Evolutionary conservation across 2,113 vertebrate genomes (phyloP), one percentile per base, ranked within the genome.

Genomic region (Ctenodactylus gundi): DNA sequence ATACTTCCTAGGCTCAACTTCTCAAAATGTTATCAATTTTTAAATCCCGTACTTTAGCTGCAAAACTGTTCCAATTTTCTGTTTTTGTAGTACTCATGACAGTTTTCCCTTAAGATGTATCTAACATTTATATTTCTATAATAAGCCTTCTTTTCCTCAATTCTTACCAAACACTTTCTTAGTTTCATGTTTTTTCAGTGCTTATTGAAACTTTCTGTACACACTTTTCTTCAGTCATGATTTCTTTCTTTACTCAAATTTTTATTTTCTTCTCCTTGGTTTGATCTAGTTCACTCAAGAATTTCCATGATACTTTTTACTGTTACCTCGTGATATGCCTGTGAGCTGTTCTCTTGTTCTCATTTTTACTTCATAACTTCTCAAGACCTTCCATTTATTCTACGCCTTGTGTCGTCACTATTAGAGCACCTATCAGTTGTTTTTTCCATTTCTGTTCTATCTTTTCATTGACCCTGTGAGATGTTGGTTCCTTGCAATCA

Each of bases 11-110:
- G 7, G 13, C 34, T 65, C 46, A 41, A 27, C 23, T 91, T 78
- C 34, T 89, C 51, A 41, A 51, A 88, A 46, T 84, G 90, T 10
- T 39, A 21, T 90, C n/a, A n/a, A n/a, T n/a, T n/a, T n/a, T 95
- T 83, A 18, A 2, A 46, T 62, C 34, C 9, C 55, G 13, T 55
- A 53, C 68, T 80, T 84, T 29, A 21, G 53, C 9, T 75, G 12
- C 6, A 39, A 94, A 85, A 53, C 14, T 29, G 29, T n/a, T 7
- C 11, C 6, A 80, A 72, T 64, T 76, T 41, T 13, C 5, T 49
- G 53, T 49, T 72, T 27, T 57, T 75, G 10, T 44, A 86, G 51
- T 25, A 72, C 41, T 46, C 20, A 31, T 29, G 3, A 13, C 60
- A 51, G 49, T 55, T 85, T 84, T 36, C 20, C n/a, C 31, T 76